Base-by-base conservation (phyloP, 1,140 invertebrate species). In the Drosophila nasuta region DNA sequence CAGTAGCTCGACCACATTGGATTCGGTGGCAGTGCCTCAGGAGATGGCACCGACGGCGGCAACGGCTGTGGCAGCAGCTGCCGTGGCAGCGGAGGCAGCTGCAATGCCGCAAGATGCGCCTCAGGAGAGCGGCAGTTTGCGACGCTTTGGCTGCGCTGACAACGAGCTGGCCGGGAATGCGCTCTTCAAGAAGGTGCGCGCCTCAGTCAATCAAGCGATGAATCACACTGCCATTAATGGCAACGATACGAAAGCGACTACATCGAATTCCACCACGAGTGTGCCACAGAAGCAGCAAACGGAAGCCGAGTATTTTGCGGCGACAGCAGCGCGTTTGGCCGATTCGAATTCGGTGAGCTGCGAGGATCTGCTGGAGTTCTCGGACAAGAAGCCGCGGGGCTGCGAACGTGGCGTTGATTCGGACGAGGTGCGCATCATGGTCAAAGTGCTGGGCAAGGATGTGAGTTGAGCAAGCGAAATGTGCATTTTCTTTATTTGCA, bases 381-480 rank as follows among this genome's bases (percentile, higher is more conserved):
- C 97, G 5, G 96, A 97, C 86, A 96, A 97, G 80, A 96, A 96
- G 63, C 96, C 96, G 0, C 96, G 96, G 77, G 96, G 97, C 0
- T 94, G 96, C n/a, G 95, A 95, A n/a, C 95, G 96, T 54, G 96
- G 97, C 1, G 94, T 95, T 1, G 96, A 97, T 78, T 97, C 96
- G 1, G 97, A 98, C 91, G 97, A 98, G 94, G 96, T 98, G 48
- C 93, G 97, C 77, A 97, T 98, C 20, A 97, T 98, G 97, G 94
- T 95, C 59, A 98, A 98, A 93, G 96, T 98, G 11, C 94, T 98
- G 46, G 96, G 96, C 62, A 95, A 96, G 79, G 94, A 96, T 93
- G 96, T 97, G 92, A 94, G 93, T 35, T 1, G 1, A 17, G 13
- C 33, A 25, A 5, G 17, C 7, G 0, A 17, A 17, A 33, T 33